Evolutionary conservation across 2,888 invertebrate genomes (phyloP).

Genomic region (Dryadula phaetusa): DNA sequence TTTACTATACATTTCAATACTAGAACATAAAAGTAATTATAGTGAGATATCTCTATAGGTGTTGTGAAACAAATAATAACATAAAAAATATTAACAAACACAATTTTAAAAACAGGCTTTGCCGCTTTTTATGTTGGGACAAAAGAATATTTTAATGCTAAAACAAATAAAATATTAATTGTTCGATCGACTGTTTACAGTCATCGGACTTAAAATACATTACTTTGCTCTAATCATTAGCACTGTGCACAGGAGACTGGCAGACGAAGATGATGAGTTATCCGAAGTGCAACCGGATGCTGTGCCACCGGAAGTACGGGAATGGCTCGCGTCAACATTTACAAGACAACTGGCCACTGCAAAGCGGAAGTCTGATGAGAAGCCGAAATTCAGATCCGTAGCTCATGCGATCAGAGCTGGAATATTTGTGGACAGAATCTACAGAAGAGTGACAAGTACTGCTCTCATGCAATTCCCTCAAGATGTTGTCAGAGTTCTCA

Average conservation of each 20-base stretch:
- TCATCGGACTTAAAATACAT: background rate
- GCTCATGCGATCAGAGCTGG: constrained; percentile 98
- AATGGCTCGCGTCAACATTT: constrained; percentile 98
- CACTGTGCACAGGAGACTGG: constrained; percentile 86
- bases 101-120: constrained; percentile 32
- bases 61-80: background rate
- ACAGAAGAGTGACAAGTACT: constrained; percentile 90
- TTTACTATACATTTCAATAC: background rate
- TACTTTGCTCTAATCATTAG: constrained; percentile 26
- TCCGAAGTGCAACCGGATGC: constrained; percentile 98
- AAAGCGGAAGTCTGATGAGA: constrained; percentile 90
- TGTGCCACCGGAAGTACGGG: constrained; percentile 97
- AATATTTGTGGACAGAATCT: constrained; percentile 97
- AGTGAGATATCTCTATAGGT: background rate
- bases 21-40: background rate
- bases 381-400: constrained; percentile 96
- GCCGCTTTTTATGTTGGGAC: constrained; percentile 32
- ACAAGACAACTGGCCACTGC: constrained; percentile 94
- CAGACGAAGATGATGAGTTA: constrained; percentile 97
- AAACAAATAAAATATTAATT: constrained; percentile 44
- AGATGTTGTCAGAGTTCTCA: constrained; percentile 93
- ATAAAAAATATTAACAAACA: background rate
- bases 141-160: constrained; percentile 18
- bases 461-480: constrained; percentile 94
- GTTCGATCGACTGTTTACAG: constrained; percentile 29